phyloP scores from a whole-genome alignment of 2,113 vertebrate species.

The Ctenodactylus gundi region DNA sequence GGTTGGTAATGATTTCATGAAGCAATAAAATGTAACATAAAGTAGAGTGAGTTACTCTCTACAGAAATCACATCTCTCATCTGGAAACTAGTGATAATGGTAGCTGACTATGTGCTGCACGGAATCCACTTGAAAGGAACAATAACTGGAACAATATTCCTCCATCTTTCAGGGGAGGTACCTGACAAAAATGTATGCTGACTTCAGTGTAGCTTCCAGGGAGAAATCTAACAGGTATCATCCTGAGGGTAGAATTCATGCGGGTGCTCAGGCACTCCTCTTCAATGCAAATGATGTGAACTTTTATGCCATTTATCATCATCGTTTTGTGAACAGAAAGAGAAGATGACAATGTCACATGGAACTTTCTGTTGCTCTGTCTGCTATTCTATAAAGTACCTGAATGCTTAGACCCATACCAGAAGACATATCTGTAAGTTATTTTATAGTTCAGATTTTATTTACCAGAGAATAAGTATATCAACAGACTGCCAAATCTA shows the following conservation, averaged over 20 bases:
- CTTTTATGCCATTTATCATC: not conserved
- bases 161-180: not conserved
- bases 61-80: not conserved
- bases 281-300: not conserved
- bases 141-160: not conserved
- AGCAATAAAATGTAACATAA: not conserved
- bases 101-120: not conserved
- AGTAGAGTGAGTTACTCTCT: not conserved
- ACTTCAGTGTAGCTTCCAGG: not conserved
- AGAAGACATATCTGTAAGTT: not conserved
- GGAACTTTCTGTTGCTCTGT: not conserved
- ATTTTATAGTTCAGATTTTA: not conserved
- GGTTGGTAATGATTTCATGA: not conserved
- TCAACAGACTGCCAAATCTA: not conserved
- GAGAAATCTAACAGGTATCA: fast-evolving
- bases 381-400: not conserved
- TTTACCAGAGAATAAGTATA: not conserved
- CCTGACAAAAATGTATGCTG: not conserved
- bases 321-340: not conserved
- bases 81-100: not conserved
- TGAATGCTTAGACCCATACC: not conserved
- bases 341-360: too few species aligned
- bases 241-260: not conserved
- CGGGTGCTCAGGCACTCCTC: not conserved
- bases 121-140: not conserved